phyloP scores from a whole-genome alignment of 2,888 invertebrate species.

The Drosophila bunnanda region DNA sequence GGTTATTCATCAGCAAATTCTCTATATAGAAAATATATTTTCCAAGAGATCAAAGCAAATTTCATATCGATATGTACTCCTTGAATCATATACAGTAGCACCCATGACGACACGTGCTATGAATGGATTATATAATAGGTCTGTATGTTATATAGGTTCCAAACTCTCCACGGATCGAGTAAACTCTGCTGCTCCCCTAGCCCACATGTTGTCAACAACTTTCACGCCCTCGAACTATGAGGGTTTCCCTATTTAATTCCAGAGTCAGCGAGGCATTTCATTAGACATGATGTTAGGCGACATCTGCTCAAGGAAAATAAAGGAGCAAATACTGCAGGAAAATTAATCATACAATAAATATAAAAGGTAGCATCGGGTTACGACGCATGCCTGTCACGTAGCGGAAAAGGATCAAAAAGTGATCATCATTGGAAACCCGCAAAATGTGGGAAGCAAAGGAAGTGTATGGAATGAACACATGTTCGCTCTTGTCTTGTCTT shows the following conservation, averaged over 20 bases:
- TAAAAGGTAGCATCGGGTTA: constrained; percentile 52
- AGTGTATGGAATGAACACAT: constrained; percentile 50
- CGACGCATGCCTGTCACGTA: constrained; percentile 71
- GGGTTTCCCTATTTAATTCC: constrained; percentile 57
- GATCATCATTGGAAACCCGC: constrained; percentile 61
- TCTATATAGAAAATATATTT: not conserved
- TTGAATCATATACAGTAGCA: constrained; percentile 18
- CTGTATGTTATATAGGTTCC: constrained; percentile 6
- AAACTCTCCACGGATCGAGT: not conserved
- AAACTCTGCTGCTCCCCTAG: constrained; percentile 10
- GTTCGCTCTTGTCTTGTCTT: constrained; percentile 34
- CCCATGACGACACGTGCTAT: constrained; percentile 41
- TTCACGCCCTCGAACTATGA: constrained; percentile 64
- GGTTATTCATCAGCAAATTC: too few species aligned
- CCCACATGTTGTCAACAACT: constrained; percentile 71
- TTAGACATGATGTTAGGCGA: constrained; percentile 51
- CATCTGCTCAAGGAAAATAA: constrained; percentile 50
- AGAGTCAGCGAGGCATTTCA: constrained; percentile 64
- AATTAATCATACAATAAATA: constrained; percentile 12
- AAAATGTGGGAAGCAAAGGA: constrained; percentile 57
- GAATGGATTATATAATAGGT: constrained; percentile 41
- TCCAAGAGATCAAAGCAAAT: not conserved
- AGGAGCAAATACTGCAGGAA: constrained; percentile 34
- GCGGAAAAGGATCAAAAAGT: constrained; percentile 43
- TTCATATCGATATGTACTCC: not conserved